Conservation (phyloP, 92 coral and sea anemone genomes). For the Blastomussa wellsi region DNA sequence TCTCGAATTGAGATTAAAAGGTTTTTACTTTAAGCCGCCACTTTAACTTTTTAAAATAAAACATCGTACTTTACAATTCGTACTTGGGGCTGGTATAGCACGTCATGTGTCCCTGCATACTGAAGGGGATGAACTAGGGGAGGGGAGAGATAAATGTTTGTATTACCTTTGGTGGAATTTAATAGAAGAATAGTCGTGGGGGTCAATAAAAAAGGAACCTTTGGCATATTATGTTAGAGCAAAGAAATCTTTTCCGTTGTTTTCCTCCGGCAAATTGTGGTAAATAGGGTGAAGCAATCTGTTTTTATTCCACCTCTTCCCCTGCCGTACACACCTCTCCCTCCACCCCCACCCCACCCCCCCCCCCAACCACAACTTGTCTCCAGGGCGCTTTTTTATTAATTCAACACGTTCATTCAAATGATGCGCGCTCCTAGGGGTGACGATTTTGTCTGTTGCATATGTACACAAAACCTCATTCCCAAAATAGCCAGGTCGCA, state of each 20-base stretch:
- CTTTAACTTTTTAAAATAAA: neutral
- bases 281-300: neutral
- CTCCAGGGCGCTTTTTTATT: constrained; percentile 23
- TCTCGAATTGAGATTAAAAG: neutral
- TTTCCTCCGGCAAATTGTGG: neutral
- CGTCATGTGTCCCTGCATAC: constrained; percentile 3
- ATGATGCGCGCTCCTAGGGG: constrained; percentile 36
- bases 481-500: constrained; percentile 53
- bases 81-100: neutral
- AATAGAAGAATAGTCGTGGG: neutral
- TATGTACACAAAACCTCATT: constrained; percentile 54
- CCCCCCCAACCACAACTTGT: neutral
- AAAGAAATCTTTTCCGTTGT: neutral
- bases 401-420: constrained; percentile 25
- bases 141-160: constrained; percentile 1
- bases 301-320: neutral
- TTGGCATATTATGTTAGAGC: neutral
- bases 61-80: neutral
- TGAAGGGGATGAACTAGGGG: neutral
- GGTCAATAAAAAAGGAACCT: neutral
- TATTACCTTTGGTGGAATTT: neutral
- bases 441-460: constrained; percentile 50
- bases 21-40: neutral
- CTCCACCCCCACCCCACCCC: neutral
- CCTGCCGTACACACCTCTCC: neutral